These are phyloP conservation scores for Rapana venosa DNA, from an alignment of 2,888 invertebrate genomes.

Conservation along the genomic window DNA sequence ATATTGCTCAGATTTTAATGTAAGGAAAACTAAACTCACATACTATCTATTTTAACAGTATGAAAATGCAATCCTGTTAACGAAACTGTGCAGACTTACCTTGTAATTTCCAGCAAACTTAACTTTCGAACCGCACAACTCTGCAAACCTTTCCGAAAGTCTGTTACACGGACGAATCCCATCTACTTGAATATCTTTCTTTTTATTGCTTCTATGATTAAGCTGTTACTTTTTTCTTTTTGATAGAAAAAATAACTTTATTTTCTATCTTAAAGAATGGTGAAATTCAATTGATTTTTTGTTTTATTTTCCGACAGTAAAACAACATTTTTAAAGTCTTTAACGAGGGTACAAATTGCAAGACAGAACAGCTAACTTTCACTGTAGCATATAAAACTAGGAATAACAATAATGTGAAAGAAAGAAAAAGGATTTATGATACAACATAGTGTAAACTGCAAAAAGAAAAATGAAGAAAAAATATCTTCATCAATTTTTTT, in stretches of 20 bases:
- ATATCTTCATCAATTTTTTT: too few species aligned
- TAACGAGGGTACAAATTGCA: background rate
- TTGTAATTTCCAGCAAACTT: constrained; percentile 19
- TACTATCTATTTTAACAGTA: too few species aligned
- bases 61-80: too few species aligned
- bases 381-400: background rate
- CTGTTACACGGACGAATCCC: background rate
- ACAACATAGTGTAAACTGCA: too few species aligned
- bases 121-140: constrained; percentile 20
- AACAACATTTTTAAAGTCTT: too few species aligned
- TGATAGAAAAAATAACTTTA: too few species aligned
- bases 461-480: too few species aligned
- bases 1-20: too few species aligned
- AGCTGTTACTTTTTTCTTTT: too few species aligned
- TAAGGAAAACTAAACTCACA: too few species aligned
- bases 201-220: background rate
- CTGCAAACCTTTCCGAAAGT: constrained; percentile 33
- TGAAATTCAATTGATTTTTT: background rate
- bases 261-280: too few species aligned
- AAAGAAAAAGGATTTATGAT: background rate
- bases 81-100: constrained; percentile 1
- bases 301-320: background rate
- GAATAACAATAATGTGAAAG: background rate
- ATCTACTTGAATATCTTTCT: background rate
- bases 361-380: constrained; percentile 14